Conservation (phyloP, 2,113 vertebrate genomes). For the Scomber scombrus region DNA sequence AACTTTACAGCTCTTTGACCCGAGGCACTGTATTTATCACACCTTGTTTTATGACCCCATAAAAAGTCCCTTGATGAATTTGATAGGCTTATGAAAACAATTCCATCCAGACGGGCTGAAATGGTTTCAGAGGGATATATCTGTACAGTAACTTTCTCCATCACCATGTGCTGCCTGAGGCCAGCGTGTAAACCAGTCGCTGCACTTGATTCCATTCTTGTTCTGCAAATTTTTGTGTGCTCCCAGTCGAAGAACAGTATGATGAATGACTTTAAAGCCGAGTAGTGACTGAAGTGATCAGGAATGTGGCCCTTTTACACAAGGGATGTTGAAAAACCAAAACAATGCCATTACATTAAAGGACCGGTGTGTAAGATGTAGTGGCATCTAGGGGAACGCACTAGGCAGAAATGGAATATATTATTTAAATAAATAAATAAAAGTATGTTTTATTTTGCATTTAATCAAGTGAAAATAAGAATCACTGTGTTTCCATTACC, state of each 20-base stretch:
- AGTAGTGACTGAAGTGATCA: conserved; percentile 29
- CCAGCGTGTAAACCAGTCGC: conserved; percentile 56
- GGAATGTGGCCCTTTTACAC: neutral
- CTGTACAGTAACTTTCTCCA: conserved; percentile 54
- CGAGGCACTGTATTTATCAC: conserved; percentile 76
- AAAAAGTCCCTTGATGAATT: conserved; percentile 81
- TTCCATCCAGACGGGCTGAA: conserved; percentile 64
- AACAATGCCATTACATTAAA: neutral
- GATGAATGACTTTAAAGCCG: conserved; percentile 23
- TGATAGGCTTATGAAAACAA: conserved; percentile 83
- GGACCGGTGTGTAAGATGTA: too few relatives aligned
- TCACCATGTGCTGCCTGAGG: conserved; percentile 52
- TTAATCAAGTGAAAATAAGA: too few relatives aligned
- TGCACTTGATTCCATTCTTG: conserved; percentile 40
- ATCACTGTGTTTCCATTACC: too few relatives aligned
- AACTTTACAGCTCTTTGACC: conserved; percentile 71
- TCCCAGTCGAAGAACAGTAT: conserved; percentile 17
- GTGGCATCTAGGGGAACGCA: too few relatives aligned
- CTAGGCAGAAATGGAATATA: too few relatives aligned
- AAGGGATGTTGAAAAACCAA: neutral
- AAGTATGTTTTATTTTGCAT: too few relatives aligned
- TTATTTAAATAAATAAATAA: too few relatives aligned
- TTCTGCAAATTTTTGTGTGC: conserved; percentile 26
- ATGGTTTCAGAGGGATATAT: conserved; percentile 63
- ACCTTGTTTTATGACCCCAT: conserved; percentile 76